A percentile compares a stretch with the other conserved stretches of the same genome.
Conservation (phyloP, 2,113 vertebrate species). For the Clarias gariepinus region DNA sequence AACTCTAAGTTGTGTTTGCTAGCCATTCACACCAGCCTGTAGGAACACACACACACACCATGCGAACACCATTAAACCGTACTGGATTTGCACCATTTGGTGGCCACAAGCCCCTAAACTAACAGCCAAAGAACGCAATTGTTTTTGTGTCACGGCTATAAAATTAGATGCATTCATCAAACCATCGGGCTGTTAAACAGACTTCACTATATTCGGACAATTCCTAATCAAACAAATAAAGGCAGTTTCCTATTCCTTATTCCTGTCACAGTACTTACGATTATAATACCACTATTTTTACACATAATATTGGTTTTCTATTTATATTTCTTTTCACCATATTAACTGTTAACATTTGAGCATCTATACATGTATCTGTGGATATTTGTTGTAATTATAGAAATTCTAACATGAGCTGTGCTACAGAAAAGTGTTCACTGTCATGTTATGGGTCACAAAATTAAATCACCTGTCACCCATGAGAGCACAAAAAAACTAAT, state of each 20-base stretch:
- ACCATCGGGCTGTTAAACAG: background rate
- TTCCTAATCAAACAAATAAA: slow-evolving; percentile 1
- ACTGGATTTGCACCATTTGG: background rate
- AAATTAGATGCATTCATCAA: background rate
- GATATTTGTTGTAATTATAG: background rate
- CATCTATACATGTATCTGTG: background rate
- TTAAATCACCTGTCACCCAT: background rate
- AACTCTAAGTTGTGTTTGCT: slow-evolving; percentile 40
- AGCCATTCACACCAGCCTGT: slow-evolving; percentile 46
- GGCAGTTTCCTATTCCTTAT: background rate
- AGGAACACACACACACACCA: background rate
- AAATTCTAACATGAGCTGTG: background rate
- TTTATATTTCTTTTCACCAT: background rate
- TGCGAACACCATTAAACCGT: slow-evolving; percentile 5
- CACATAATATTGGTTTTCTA: too few species aligned
- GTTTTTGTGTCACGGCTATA: background rate
- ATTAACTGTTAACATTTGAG: background rate
- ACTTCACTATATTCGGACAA: background rate
- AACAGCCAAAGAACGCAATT: background rate
- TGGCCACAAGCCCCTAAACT: background rate
- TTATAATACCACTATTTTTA: background rate
- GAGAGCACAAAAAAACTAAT: too few species aligned
- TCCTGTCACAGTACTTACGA: background rate
- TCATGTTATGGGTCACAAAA: background rate
- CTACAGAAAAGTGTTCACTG: background rate